Evolutionary conservation across 1,140 invertebrate genomes (phyloP).

Genomic region (Drosophila suzukii): DNA sequence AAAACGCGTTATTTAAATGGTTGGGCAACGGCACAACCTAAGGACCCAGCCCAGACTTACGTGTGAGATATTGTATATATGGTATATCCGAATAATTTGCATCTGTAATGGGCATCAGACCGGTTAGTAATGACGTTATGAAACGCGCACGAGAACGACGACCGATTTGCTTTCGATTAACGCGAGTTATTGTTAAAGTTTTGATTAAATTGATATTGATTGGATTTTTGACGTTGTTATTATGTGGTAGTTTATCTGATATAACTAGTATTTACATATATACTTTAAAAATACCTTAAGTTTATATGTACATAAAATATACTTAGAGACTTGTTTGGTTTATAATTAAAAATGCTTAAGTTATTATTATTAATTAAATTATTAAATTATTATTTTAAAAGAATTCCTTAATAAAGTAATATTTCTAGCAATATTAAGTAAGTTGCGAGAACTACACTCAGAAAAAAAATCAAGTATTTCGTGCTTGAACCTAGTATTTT

Average conservation of each 20-base stretch:
- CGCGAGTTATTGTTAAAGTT: conserved; percentile 22
- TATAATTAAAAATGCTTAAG: too few species aligned
- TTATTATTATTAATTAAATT: too few species aligned
- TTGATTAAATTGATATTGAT: neutral
- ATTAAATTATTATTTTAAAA: too few species aligned
- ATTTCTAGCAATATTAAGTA: too few species aligned
- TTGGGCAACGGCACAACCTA: conserved; percentile 6
- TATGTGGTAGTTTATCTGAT: neutral
- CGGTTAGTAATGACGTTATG: conserved; percentile 51
- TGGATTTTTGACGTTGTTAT: neutral
- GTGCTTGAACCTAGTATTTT: too few species aligned
- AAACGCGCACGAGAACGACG: conserved; percentile 21
- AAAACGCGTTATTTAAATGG: conserved; percentile 17
- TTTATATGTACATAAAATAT: neutral
- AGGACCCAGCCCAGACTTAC: conserved; percentile 85
- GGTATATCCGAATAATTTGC: conserved; percentile 88
- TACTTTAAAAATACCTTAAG: neutral
- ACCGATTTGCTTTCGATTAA: conserved; percentile 31
- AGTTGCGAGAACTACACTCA: too few species aligned
- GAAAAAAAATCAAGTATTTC: too few species aligned
- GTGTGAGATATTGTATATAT: conserved; percentile 89
- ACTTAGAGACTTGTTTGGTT: neutral
- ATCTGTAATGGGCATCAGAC: conserved; percentile 85
- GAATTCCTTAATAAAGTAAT: too few species aligned
- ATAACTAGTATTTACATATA: too few species aligned